phyloP scores from a whole-genome alignment of 2,113 vertebrate genomes.

The Dissostichus mawsoni region DNA sequence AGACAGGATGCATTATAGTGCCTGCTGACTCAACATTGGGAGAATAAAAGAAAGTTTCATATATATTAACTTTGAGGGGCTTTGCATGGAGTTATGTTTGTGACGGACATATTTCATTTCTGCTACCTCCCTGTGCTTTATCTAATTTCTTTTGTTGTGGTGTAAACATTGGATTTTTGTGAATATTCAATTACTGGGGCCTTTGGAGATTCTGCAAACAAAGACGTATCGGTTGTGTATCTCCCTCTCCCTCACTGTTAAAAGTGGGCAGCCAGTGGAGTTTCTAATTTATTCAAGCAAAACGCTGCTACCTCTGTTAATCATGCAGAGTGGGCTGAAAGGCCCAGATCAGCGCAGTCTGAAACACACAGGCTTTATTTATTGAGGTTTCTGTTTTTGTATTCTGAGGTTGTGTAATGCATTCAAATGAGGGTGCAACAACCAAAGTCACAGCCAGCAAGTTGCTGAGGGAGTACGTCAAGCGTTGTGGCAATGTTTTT shows the following conservation, averaged over 20 bases:
- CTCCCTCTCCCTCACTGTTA: conserved; percentile 40
- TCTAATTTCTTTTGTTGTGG: conserved; percentile 81
- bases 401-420: conserved; percentile 74
- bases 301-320: conserved; percentile 68
- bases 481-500: conserved; percentile 71
- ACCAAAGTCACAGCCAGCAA: conserved; percentile 74
- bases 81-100: conserved; percentile 64
- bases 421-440: conserved; percentile 77
- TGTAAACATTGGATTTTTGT: conserved; percentile 76
- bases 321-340: conserved; percentile 76
- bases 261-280: conserved; percentile 58
- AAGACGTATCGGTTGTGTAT: conserved; percentile 71
- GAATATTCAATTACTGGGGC: conserved; percentile 78
- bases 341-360: conserved; percentile 58
- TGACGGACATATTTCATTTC: conserved; percentile 76
- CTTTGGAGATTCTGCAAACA: conserved; percentile 79
- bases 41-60: conserved; percentile 65
- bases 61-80: conserved; percentile 68
- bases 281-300: conserved; percentile 79
- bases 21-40: conserved; percentile 55
- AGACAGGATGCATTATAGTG: conserved; percentile 28
- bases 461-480: conserved; percentile 72
- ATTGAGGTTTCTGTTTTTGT: conserved; percentile 76
- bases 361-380: conserved; percentile 74
- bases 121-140: conserved; percentile 63